A percentile compares a stretch with the other conserved stretches of the same genome.
phyloP scores from a whole-genome alignment of 2,797 vertebrate species.

The Myoxocephalus aenaeus region DNA sequence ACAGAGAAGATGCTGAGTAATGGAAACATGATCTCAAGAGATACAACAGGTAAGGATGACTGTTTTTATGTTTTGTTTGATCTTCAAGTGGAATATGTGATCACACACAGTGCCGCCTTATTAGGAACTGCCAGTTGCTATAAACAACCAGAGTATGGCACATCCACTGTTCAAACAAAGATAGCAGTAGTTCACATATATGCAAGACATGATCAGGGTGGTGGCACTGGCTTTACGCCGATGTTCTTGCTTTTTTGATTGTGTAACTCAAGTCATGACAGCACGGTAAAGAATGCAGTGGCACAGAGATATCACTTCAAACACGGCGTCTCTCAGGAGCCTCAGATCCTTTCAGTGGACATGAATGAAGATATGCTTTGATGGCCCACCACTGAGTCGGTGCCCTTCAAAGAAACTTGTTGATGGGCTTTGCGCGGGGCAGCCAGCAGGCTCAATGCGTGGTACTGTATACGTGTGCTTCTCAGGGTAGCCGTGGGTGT shows the following conservation, averaged over 20 bases:
- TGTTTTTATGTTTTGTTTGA: conserved; percentile 44
- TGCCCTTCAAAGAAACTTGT: conserved; percentile 74
- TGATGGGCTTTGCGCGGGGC: conserved; percentile 65
- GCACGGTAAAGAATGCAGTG: conserved; percentile 71
- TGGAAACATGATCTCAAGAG: conserved; percentile 64
- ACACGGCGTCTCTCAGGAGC: conserved; percentile 67
- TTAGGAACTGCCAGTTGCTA: conserved; percentile 44
- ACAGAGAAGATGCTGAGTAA: conserved; percentile 51
- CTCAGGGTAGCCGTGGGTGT: conserved; percentile 56
- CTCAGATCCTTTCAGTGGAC: conserved; percentile 74
- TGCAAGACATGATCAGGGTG: conserved; percentile 39
- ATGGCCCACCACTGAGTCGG: conserved; percentile 79
- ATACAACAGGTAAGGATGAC: conserved; percentile 68
- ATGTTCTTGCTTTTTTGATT: conserved; percentile 51
- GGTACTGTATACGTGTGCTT: conserved; percentile 52
- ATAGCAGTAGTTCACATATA: conserved; percentile 34
- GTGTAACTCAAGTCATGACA: conserved; percentile 79
- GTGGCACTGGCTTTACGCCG: conserved; percentile 52
- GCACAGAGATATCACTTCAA: conserved; percentile 84
- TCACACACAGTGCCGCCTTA: conserved; percentile 32
- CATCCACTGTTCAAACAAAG: conserved; percentile 34
- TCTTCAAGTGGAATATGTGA: conserved; percentile 41
- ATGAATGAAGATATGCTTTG: conserved; percentile 81
- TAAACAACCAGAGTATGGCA: conserved; percentile 42
- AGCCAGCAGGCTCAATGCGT: conserved; percentile 60